phyloP scores from a whole-genome alignment of 2,888 invertebrate genomes.

The Gastrophysa polygoni region DNA sequence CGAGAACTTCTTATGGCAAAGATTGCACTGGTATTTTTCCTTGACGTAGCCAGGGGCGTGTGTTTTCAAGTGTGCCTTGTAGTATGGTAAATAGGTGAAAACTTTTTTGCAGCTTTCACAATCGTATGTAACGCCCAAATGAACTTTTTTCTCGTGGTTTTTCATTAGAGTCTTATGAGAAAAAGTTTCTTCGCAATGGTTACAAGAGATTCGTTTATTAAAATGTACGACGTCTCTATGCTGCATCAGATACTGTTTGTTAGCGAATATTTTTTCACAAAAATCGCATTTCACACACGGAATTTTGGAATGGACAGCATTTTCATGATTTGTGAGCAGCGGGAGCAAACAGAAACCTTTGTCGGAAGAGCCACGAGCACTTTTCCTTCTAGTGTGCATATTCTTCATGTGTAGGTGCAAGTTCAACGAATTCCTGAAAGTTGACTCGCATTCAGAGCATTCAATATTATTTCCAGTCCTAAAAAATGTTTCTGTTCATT shows the following conservation, averaged over 20 bases:
- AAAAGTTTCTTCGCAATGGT: constrained; percentile 6
- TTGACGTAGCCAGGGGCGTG: constrained; percentile 38
- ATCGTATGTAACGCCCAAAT: constrained; percentile 11
- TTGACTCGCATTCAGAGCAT: not conserved
- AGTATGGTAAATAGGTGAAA: constrained; percentile 36
- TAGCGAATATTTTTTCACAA: constrained; percentile 28
- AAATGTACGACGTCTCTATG: constrained; percentile 7
- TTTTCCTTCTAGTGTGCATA: not conserved
- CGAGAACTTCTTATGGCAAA: constrained; percentile 52
- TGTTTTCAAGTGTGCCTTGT: constrained; percentile 36
- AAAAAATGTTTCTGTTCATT: not conserved
- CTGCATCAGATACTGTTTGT: constrained; percentile 24
- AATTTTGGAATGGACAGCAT: not conserved
- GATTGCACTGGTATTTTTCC: constrained; percentile 41
- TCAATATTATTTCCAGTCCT: not conserved
- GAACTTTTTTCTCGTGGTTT: constrained; percentile 5
- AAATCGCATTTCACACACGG: constrained; percentile 25
- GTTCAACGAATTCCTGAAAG: not conserved
- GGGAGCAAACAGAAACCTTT: not conserved
- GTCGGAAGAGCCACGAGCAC: not conserved
- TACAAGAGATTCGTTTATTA: constrained; percentile 4
- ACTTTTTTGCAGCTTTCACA: constrained; percentile 38
- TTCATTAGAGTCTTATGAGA: not conserved
- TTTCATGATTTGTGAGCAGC: not conserved
- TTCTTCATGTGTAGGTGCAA: not conserved